A percentile compares a stretch with the other conserved stretches of the same genome.
Evolutionary conservation across 2,797 vertebrate genomes (phyloP).

Genomic region (Hydrolagus colliei): DNA sequence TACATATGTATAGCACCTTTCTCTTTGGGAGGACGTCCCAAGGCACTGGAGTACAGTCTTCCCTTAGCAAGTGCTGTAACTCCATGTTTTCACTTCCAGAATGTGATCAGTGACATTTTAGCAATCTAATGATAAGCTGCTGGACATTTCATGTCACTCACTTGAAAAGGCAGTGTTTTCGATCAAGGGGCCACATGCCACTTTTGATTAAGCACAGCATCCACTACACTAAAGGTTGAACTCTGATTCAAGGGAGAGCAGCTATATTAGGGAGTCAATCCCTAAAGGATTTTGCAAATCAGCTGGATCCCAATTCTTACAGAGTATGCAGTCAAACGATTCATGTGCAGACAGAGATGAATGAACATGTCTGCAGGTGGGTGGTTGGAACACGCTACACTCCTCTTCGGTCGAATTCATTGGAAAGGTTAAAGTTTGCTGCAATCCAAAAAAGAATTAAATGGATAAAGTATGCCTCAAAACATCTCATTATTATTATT

Average conservation of each 20-base stretch:
- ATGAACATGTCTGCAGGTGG: background rate
- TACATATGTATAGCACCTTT: too few relatives aligned
- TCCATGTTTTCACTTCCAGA: background rate
- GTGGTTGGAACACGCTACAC: background rate
- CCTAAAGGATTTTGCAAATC: background rate
- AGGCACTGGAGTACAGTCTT: background rate
- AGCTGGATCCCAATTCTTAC: background rate
- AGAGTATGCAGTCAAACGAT: background rate
- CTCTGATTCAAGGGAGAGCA: background rate
- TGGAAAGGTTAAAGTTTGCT: background rate
- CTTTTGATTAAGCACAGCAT: background rate
- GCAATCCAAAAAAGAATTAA: background rate
- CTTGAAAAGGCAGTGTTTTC: background rate
- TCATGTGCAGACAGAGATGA: background rate
- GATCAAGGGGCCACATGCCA: background rate
- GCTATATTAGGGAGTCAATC: background rate
- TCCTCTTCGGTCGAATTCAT: background rate
- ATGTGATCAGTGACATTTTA: background rate
- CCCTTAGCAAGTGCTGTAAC: background rate
- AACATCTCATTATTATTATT: slow-evolving; percentile 14
- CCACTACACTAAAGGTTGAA: background rate
- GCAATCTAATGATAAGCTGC: background rate
- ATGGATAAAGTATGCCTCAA: background rate
- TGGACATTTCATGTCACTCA: background rate
- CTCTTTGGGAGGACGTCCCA: background rate